phyloP scores from a whole-genome alignment of 2,113 vertebrate genomes.

The Mastomys coucha region DNA sequence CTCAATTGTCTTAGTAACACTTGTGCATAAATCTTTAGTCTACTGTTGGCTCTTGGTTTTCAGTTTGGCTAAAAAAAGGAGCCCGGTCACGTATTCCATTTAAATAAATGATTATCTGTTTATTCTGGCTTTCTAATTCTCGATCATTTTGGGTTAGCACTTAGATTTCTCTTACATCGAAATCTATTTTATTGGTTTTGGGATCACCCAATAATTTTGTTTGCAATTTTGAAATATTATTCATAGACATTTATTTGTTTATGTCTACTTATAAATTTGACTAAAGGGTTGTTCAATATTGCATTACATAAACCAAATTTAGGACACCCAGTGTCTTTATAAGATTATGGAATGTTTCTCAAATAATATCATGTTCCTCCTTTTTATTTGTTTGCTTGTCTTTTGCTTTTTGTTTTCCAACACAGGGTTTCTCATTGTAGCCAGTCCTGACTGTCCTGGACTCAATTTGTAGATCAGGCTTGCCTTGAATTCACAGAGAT shows the following conservation, averaged over 20 bases:
- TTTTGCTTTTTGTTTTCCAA: no score
- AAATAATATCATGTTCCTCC: neutral
- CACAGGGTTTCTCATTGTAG: no score
- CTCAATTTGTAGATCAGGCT: no score
- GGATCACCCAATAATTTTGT: neutral
- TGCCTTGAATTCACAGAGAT: no score
- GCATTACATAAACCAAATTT: neutral
- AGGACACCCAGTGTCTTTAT: neutral
- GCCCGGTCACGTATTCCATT: no score
- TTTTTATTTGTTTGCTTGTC: neutral
- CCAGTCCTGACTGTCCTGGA: no score
- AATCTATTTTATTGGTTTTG: neutral
- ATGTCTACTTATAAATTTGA: neutral
- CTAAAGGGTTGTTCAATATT: slow-evolving; percentile 19
- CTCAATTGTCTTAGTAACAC: neutral
- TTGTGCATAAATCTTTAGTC: neutral
- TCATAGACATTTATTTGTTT: neutral
- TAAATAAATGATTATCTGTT: neutral
- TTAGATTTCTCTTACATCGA: neutral
- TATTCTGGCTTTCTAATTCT: neutral
- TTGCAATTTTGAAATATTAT: slow-evolving; percentile 8
- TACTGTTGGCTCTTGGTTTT: neutral
- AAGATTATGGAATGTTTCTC: neutral
- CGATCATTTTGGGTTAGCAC: neutral
- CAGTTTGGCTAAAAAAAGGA: neutral